These are phyloP conservation scores for Selene dorsalis DNA, from an alignment of 2,797 vertebrate species.

Conservation along the genomic window DNA sequence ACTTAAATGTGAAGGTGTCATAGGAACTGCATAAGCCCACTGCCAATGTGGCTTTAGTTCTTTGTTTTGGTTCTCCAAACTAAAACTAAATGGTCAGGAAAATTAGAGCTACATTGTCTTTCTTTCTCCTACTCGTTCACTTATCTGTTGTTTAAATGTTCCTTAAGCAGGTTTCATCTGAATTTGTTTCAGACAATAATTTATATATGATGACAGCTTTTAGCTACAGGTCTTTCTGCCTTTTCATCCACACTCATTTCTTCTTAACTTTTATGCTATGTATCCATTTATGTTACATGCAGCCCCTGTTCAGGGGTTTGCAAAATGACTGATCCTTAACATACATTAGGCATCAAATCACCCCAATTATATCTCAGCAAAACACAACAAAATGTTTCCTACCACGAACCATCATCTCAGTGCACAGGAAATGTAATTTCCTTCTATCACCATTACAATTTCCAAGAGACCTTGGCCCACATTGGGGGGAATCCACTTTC, in stretches of 20 bases:
- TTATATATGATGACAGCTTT: background rate
- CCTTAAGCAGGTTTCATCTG: background rate
- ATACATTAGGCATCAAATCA: background rate
- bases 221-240: background rate
- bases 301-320: background rate
- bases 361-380: background rate
- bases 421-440: too few species aligned
- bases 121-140: too few species aligned
- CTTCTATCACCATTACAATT: too few species aligned
- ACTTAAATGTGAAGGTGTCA: background rate
- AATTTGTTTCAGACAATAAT: background rate
- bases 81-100: constrained; percentile 2
- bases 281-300: background rate
- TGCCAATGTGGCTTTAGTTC: background rate
- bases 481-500: background rate
- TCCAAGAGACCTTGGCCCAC: too few species aligned
- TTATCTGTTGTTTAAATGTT: background rate
- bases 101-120: too few species aligned
- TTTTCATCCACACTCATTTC: too few species aligned
- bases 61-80: background rate
- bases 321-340: background rate
- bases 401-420: background rate
- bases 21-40: too few species aligned
- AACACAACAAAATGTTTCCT: background rate
- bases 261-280: background rate